Base-by-base conservation (phyloP, 2,888 invertebrate genomes). In the Chorisops tibialis region DNA sequence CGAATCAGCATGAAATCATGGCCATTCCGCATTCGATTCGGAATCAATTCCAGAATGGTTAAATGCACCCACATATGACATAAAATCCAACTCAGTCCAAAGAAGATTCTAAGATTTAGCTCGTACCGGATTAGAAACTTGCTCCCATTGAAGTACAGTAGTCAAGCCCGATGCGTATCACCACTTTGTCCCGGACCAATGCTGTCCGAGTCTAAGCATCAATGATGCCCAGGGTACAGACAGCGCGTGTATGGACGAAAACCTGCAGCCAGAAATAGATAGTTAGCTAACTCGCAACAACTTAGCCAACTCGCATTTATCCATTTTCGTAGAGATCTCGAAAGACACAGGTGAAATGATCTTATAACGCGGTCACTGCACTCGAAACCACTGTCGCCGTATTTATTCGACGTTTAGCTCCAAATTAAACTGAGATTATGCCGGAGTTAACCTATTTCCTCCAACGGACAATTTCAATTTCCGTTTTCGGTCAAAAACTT, bases 321-420 rank as follows among this genome's bases (percentile, higher is more conserved):
- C 47, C 47, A 21, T n/a, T 47, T 47, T n/a, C 9, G 19, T 45
- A n/a, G 12, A 21, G 47, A 47, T 47, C n/a, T 22, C 7, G n/a
- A n/a, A 22, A 19, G 11, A 47, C 11, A 47, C 47, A 47, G 22
- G 47, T 47, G 47, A 47, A 47, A 47, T 21, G 47, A 19, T 30
- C 30, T 47, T 21, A 5, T 47, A 47, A 47, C 21, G 22, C 47
- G 47, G 47, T 47, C 47, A 47, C 47, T 47, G 47, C 47, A 47
- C 47, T 47, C 22, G 19, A 19, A 22, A 21, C 19, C 18, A 47
- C 22, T 47, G 47, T 47, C 47, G 21, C 21, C 12, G 43, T 43
- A 43, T 16, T 9, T 19, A 43, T 19, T 18, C 16, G 7, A 19
- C 22, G 21, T 22, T 47, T 5, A 47, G 9, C 47, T 47, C n/a